Percentiles rank a stretch among this genome's conserved stretches.
These are phyloP conservation scores for Cyrtodaria siliqua DNA, from an alignment of 2,888 invertebrate species.

Conservation along the genomic window DNA sequence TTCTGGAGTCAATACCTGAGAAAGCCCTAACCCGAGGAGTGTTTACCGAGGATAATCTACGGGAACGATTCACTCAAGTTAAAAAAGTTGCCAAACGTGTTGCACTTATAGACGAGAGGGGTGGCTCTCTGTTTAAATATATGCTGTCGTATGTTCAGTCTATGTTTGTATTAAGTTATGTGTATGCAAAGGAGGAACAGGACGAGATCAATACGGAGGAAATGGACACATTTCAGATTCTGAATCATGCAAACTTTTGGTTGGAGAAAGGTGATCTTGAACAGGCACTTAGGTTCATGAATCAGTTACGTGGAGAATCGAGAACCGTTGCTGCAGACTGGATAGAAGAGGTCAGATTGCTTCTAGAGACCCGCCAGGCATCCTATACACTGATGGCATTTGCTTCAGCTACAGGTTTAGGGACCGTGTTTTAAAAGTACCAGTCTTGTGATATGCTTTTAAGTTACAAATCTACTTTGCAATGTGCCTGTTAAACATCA, in stretches of 20 bases:
- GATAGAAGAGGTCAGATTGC: slow-evolving; percentile 93
- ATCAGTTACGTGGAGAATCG: slow-evolving; percentile 95
- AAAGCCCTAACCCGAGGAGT: slow-evolving; percentile 93
- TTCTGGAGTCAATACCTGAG: slow-evolving; percentile 92
- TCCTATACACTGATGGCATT: slow-evolving; percentile 94
- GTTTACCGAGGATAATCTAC: slow-evolving; percentile 94
- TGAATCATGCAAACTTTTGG: slow-evolving; percentile 94
- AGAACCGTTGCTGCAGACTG: slow-evolving; percentile 93
- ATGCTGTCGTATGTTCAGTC: slow-evolving; percentile 96
- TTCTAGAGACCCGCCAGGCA: slow-evolving; percentile 96
- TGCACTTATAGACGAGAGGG: slow-evolving; percentile 94
- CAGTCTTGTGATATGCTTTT: too few species aligned
- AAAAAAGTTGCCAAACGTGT: slow-evolving; percentile 91
- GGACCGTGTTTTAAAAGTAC: slow-evolving; percentile 76
- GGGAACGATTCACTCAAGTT: slow-evolving; percentile 91
- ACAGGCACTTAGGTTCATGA: slow-evolving; percentile 93
- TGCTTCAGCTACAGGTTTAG: slow-evolving; percentile 84
- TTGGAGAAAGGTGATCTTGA: slow-evolving; percentile 95
- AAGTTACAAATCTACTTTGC: too few species aligned
- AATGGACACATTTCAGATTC: slow-evolving; percentile 94
- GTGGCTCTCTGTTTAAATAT: slow-evolving; percentile 92
- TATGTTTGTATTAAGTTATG: slow-evolving; percentile 88
- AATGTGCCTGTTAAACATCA: too few species aligned
- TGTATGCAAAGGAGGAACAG: slow-evolving; percentile 86
- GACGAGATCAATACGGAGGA: slow-evolving; percentile 72